Conservation (phyloP, 2,797 vertebrate species). For the Novumbra hubbsi region DNA sequence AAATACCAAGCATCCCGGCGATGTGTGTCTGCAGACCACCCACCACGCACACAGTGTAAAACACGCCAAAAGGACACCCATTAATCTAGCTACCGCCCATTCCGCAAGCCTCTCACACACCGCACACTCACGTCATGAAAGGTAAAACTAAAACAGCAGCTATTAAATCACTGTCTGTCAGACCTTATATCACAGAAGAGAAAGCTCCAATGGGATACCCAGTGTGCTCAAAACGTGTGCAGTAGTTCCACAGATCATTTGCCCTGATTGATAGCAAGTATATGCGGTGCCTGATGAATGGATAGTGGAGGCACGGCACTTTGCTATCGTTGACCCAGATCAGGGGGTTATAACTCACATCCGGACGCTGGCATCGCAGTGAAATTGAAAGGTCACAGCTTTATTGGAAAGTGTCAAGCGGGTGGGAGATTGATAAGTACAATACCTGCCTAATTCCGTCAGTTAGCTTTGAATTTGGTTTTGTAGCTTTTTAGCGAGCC, state of each 20-base stretch:
- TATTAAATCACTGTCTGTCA: conserved; percentile 4
- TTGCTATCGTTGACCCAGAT: conserved; percentile 61
- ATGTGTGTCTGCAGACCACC: neutral
- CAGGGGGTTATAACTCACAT: conserved; percentile 58
- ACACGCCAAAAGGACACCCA: neutral
- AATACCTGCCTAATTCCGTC: conserved; percentile 62
- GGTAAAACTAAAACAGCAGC: neutral
- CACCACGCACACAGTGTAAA: neutral
- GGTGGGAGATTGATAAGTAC: conserved; percentile 61
- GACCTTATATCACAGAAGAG: neutral
- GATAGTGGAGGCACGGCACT: conserved; percentile 31
- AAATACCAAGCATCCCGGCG: neutral
- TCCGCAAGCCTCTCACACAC: neutral
- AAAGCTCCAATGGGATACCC: neutral
- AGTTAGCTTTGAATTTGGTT: conserved; percentile 52
- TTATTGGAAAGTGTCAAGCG: conserved; percentile 64
- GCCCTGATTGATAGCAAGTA: conserved; percentile 57
- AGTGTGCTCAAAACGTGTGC: conserved; percentile 23
- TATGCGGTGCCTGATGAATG: conserved; percentile 53
- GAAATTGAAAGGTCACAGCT: conserved; percentile 62
- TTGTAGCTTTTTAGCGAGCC: neutral
- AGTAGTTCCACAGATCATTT: conserved; percentile 45
- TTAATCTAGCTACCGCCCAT: neutral
- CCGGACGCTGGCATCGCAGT: conserved; percentile 43
- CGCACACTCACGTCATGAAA: neutral